Base-by-base conservation (phyloP, 2,888 invertebrate genomes). In the Eristalis tenax region DNA sequence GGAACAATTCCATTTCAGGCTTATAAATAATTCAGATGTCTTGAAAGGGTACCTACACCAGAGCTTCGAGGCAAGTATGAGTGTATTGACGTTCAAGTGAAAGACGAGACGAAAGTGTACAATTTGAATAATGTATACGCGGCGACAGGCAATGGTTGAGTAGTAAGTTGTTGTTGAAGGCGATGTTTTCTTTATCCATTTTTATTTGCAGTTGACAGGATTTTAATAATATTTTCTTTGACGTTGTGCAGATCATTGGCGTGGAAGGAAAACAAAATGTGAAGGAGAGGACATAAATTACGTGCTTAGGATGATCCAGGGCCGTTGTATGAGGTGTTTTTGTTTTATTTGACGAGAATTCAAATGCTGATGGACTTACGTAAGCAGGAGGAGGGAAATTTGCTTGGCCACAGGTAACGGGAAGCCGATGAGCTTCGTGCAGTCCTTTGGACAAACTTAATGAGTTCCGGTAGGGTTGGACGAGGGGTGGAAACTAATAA, bases 11-110 rank as follows among this genome's bases (percentile, higher is more conserved):
- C 38, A 65, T 69, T 76, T 83, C 66, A 64, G 71, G 57, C 65
- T 64, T 63, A 83, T 87, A 83, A 79, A 87, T 83, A 83, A 87
- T 87, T 87, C 76, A 87, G 83, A 38, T 40, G 64, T 76, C 65
- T 73, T 50, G 35, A 71, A 71, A 71, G 63, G 73, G 78, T 77
- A 6, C 1, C 22, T 64, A 63, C 18, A 26, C 23, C 38, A 28
- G 57, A 5, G 22, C 38, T 5, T 22, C 50, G 59, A 38, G 22
- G 59, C n/a, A 4, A 43, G 63, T 13, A 57, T 18, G 61, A 64
- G 77, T 32, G 82, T 22, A 78, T 74, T 59, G 68, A 26, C 66
- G 64, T 70, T 63, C 35, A 66, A 73, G 64, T 43, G 59, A 75
- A 82, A 77, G 68, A 71, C 70, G 75, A 63, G 76, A 28, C 70